Evolutionary conservation across 2,113 vertebrate genomes (phyloP).

Genomic region (Pituophis catenifer): DNA sequence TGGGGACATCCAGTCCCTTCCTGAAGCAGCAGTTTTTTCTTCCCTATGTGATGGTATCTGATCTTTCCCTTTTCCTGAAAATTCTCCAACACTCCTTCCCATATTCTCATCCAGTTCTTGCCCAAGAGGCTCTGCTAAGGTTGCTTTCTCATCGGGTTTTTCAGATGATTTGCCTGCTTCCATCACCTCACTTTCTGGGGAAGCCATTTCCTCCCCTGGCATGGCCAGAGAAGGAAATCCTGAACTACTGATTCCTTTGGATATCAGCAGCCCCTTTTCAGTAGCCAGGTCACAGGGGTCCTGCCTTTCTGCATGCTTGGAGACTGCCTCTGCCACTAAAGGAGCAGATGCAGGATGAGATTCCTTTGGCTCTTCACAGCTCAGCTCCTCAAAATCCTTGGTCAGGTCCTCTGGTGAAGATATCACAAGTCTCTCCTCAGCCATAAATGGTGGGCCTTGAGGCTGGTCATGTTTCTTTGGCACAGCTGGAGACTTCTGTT

Average conservation of each 20-base stretch:
- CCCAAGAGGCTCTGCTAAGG: constrained; percentile 59
- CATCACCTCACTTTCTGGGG: constrained; percentile 59
- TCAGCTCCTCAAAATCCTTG: constrained; percentile 92
- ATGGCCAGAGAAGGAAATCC: constrained; percentile 52
- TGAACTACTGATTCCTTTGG: constrained; percentile 45
- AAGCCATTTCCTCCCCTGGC: constrained; percentile 64
- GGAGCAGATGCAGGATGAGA: constrained; percentile 30
- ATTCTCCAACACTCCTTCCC: constrained; percentile 45
- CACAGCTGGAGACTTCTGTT: constrained; percentile 24
- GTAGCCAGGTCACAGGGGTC: constrained; percentile 34
- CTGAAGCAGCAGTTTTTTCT: constrained; percentile 23
- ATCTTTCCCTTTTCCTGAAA: constrained; percentile 23
- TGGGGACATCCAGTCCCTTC: constrained; percentile 43
- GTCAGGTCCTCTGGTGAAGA: constrained; percentile 97
- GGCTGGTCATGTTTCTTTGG: constrained; percentile 59
- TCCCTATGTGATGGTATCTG: constrained; percentile 4
- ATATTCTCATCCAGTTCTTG: constrained; percentile 57
- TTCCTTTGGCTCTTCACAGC: constrained; percentile 73
- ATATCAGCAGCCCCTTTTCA: constrained; percentile 47
- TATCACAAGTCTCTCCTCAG: constrained; percentile 78
- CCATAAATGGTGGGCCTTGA: constrained; percentile 48
- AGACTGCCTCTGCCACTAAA: constrained; percentile 34
- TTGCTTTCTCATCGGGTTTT: constrained; percentile 70
- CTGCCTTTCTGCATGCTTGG: constrained; percentile 42
- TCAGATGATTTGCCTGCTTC: constrained; percentile 49